Percentiles rank a stretch among this genome's conserved stretches.
Evolutionary conservation across 2,888 invertebrate species (phyloP).

Genomic region (Epistrophe grossulariae): DNA sequence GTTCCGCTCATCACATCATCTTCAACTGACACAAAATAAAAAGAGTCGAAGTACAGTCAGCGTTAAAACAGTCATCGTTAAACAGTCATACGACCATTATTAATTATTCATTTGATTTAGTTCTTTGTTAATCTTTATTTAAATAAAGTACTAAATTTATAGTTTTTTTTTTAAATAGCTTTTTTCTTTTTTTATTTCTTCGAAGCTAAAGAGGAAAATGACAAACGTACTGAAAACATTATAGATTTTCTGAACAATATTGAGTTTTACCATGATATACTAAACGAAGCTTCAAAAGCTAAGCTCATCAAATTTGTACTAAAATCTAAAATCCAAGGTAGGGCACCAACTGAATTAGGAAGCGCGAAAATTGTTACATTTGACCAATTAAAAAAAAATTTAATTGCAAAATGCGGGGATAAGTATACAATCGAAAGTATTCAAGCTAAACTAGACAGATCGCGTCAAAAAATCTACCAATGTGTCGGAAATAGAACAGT

Average conservation of each 20-base stretch:
- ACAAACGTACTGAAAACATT: neutral
- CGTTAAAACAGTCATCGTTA: too few species aligned
- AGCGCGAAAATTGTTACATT: constrained; percentile 1
- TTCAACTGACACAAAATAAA: too few species aligned
- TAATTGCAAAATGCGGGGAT: constrained; percentile 5
- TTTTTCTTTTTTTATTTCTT: too few species aligned
- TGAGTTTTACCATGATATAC: neutral
- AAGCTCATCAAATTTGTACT: neutral
- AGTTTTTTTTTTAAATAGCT: too few species aligned
- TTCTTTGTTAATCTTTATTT: too few species aligned
- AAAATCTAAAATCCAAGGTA: constrained; percentile 1
- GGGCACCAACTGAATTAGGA: neutral
- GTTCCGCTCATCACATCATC: too few species aligned
- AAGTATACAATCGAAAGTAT: constrained; percentile 2
- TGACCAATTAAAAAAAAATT: constrained; percentile 1
- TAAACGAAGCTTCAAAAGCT: neutral
- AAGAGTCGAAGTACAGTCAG: too few species aligned
- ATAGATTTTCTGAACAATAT: neutral
- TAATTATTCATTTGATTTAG: too few species aligned
- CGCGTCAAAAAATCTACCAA: too few species aligned
- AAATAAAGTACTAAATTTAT: too few species aligned
- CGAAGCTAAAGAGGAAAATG: neutral
- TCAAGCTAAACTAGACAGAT: neutral
- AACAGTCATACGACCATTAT: too few species aligned
- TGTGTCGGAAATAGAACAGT: neutral